Evolutionary conservation across 2,113 vertebrate genomes (phyloP).

Genomic region (Columbina picui): DNA sequence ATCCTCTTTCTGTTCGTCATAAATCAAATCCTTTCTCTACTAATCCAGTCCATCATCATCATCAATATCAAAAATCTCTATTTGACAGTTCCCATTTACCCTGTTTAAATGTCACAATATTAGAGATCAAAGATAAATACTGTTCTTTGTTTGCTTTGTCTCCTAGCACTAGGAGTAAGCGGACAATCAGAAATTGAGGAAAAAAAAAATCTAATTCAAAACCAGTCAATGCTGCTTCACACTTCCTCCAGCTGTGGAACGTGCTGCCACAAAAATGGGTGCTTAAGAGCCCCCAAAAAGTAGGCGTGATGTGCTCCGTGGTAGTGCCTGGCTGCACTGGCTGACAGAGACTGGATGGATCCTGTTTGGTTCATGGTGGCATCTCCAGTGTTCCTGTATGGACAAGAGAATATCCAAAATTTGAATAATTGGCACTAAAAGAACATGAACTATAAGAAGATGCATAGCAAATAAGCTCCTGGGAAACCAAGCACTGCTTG

Average conservation of each 20-base stretch:
- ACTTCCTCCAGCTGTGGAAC: neutral
- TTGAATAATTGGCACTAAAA: neutral
- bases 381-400: neutral
- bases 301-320: neutral
- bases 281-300: neutral
- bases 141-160: conserved; percentile 29
- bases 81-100: neutral
- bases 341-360: neutral
- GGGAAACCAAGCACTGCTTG: neutral
- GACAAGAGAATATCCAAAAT: neutral
- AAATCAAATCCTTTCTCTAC: conserved; percentile 5
- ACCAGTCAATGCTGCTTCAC: neutral
- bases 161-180: neutral
- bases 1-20: neutral
- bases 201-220: neutral
- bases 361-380: neutral
- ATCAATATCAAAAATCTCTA: neutral
- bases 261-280: neutral
- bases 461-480: neutral
- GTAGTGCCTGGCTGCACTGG: neutral
- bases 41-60: neutral
- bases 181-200: neutral
- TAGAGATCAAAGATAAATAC: conserved; percentile 5
- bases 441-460: neutral
- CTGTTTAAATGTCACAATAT: conserved; percentile 17